A percentile compares a stretch with the other conserved stretches of the same genome.
Conservation (phyloP, 2,113 vertebrate species). For the Notothenia coriiceps region DNA sequence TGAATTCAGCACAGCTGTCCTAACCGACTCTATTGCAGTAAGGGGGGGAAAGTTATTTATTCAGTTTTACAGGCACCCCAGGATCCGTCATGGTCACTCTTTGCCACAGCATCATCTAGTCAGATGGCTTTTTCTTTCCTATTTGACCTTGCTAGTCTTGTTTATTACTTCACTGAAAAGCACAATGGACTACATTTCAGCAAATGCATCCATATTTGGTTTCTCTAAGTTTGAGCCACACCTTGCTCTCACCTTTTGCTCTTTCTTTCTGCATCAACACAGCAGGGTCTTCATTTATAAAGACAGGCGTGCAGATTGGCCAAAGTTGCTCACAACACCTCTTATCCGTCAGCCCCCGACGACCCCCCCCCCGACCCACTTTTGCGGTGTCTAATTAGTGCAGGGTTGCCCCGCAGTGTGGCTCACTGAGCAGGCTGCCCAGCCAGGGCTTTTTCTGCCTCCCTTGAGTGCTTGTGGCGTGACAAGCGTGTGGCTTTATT, state of each 20-base stretch:
- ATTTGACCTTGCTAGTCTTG: conserved; percentile 56
- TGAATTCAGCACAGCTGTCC: conserved; percentile 84
- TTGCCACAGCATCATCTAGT: conserved; percentile 67
- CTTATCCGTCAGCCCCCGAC: too few relatives aligned
- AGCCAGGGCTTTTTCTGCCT: conserved; percentile 57
- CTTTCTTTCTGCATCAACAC: conserved; percentile 37
- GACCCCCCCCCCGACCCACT: conserved; percentile 4
- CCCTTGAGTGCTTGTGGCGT: conserved; percentile 53
- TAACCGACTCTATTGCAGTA: conserved; percentile 67
- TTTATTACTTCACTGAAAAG: conserved; percentile 54
- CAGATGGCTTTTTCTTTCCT: conserved; percentile 44
- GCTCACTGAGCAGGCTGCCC: conserved; percentile 50
- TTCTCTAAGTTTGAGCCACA: conserved; percentile 50
- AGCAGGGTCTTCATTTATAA: conserved; percentile 45
- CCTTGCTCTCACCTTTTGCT: conserved; percentile 38
- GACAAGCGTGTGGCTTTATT: conserved; percentile 77
- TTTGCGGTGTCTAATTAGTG: conserved; percentile 72
- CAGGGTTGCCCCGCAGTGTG: conserved; percentile 47
- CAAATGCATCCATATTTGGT: conserved; percentile 41
- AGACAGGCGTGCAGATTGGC: conserved; percentile 66
- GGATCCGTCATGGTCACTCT: conserved; percentile 63
- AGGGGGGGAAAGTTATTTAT: conserved; percentile 66
- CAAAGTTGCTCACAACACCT: conserved; percentile 42
- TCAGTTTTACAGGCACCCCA: conserved; percentile 67
- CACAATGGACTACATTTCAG: conserved; percentile 37